Evolutionary conservation across 2,888 invertebrate species (phyloP).

Genomic region (Ypsolopha scabrella): DNA sequence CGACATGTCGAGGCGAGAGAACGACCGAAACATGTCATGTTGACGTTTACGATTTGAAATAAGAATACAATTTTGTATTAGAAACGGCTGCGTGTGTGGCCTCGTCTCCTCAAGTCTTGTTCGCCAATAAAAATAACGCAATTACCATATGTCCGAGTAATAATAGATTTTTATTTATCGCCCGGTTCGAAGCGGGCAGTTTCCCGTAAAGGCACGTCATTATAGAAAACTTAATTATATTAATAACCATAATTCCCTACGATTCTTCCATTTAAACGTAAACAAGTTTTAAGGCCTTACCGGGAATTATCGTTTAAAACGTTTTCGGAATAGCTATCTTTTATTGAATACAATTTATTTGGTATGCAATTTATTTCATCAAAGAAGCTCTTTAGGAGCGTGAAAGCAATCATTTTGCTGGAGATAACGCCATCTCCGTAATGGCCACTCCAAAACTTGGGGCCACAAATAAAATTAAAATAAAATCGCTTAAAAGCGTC

Average conservation of each 20-base stretch:
- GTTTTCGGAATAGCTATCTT: too few species aligned
- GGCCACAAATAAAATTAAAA: constrained; percentile 28
- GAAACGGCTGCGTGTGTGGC: constrained; percentile 40
- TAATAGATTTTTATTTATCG: too few species aligned
- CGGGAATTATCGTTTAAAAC: too few species aligned
- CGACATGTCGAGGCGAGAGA: constrained; percentile 1
- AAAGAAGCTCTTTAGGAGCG: constrained; percentile 16
- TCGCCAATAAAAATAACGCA: neutral
- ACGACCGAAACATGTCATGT: constrained; percentile 29
- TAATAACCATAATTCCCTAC: too few species aligned
- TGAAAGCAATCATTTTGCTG: constrained; percentile 43
- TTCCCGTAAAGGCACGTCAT: too few species aligned
- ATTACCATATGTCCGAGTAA: too few species aligned
- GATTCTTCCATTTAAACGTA: too few species aligned
- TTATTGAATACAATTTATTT: too few species aligned
- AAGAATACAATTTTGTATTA: constrained; percentile 31
- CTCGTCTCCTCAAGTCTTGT: constrained; percentile 9
- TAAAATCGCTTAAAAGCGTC: constrained; percentile 33
- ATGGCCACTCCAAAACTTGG: constrained; percentile 35
- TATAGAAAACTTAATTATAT: too few species aligned
- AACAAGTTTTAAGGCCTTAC: too few species aligned
- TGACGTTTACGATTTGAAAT: constrained; percentile 57
- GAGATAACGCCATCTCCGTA: constrained; percentile 52
- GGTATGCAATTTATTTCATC: neutral
- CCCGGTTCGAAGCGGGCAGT: too few species aligned